These are phyloP conservation scores for Piprites chloris DNA, from an alignment of 2,113 vertebrate genomes.

Conservation along the genomic window DNA sequence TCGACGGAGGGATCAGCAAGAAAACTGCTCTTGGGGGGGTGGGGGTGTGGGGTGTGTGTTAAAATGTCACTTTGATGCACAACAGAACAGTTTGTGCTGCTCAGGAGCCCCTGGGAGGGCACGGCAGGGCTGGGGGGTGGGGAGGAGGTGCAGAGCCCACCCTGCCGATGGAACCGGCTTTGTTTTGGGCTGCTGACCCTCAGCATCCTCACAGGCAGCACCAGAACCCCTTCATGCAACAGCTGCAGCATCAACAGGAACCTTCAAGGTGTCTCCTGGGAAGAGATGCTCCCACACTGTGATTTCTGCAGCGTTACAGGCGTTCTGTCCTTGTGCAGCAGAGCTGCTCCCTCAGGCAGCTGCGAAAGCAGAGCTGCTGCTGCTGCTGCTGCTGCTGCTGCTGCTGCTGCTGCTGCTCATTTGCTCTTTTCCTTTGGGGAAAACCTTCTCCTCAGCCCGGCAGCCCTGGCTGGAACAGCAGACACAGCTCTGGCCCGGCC, in stretches of 20 bases:
- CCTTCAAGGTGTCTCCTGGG: background rate
- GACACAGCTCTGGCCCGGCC: accelerated
- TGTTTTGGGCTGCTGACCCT: background rate
- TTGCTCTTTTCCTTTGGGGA: background rate
- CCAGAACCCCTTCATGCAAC: background rate
- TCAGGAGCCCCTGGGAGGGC: background rate
- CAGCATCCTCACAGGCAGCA: background rate
- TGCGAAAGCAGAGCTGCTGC: background rate
- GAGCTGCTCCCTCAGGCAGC: background rate
- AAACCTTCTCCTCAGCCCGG: background rate
- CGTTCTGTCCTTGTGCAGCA: background rate
- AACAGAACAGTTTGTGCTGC: background rate
- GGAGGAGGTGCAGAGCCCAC: background rate
- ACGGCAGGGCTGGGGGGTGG: background rate
- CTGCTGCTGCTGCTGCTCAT: background rate
- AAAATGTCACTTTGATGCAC: background rate
- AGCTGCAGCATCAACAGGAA: background rate
- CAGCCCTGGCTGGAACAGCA: background rate
- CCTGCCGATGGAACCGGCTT: background rate
- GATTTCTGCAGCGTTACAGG: background rate
- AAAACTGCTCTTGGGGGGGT: background rate
- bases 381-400: background rate
- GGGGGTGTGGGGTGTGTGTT: background rate
- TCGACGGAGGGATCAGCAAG: background rate
- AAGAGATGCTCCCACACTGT: background rate